Evolutionary conservation across 2,113 vertebrate genomes (phyloP).

Genomic region (Scopus umbretta): DNA sequence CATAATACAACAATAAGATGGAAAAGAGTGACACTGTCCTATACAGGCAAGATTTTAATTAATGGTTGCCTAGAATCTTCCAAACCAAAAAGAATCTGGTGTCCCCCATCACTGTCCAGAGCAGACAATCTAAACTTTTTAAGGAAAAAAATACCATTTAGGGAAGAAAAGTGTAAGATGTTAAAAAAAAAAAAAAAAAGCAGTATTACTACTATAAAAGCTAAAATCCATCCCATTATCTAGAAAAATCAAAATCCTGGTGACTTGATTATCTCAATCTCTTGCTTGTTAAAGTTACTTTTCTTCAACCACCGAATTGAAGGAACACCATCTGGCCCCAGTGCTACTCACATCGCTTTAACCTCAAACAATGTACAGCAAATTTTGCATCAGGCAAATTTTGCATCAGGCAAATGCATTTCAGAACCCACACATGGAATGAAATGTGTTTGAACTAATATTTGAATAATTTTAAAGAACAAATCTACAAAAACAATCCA

Average conservation of each 20-base stretch:
- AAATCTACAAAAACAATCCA: not conserved
- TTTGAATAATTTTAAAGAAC: not conserved
- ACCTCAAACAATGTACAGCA: not conserved
- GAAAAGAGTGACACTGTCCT: not conserved
- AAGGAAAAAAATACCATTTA: not conserved
- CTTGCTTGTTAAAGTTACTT: not conserved
- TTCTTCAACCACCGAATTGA: not conserved
- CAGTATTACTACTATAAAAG: not conserved
- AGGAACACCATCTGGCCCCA: not conserved
- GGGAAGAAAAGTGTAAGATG: not conserved
- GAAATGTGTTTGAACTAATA: not conserved
- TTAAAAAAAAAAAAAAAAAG: not conserved
- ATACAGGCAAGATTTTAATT: not conserved
- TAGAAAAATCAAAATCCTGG: not conserved
- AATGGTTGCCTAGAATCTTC: not conserved
- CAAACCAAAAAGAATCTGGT: not conserved
- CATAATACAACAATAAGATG: not conserved
- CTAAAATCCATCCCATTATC: not conserved
- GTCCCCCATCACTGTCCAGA: not conserved
- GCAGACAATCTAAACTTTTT: not conserved
- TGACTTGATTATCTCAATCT: not conserved
- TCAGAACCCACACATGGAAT: not conserved
- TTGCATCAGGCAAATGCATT: not conserved
- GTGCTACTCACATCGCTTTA: not conserved
- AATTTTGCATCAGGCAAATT: not conserved